Conservation (phyloP, 2,113 vertebrate species). For the Actenoides hombroni region DNA sequence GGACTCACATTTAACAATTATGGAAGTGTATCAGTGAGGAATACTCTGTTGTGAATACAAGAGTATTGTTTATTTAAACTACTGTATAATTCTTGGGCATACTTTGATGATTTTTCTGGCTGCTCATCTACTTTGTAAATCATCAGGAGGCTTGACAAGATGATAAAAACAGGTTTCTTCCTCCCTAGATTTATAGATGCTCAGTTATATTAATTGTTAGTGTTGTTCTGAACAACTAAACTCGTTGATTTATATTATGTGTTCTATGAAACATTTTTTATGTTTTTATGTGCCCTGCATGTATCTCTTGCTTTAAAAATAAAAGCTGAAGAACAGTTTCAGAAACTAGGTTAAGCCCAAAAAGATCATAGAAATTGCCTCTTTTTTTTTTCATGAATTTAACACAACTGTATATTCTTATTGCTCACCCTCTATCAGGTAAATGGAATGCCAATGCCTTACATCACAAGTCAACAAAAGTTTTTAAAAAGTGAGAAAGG, state of each 20-base stretch:
- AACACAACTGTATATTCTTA: background rate
- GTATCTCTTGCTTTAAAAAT: background rate
- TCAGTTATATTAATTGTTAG: conserved; percentile 44
- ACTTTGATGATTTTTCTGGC: conserved; percentile 40
- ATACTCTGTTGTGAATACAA: conserved; percentile 32
- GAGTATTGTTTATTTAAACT: conserved; percentile 45
- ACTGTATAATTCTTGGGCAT: conserved; percentile 28
- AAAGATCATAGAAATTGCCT: background rate
- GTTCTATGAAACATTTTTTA: conserved; percentile 20
- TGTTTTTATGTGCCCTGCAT: conserved; percentile 25
- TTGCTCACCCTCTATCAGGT: background rate
- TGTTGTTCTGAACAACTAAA: conserved; percentile 49
- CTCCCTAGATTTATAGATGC: conserved; percentile 35
- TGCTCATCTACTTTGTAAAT: conserved; percentile 44
- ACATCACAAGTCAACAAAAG: background rate
- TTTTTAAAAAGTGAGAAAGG: background rate
- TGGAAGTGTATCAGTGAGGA: conserved; percentile 29
- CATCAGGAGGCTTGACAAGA: conserved; percentile 43
- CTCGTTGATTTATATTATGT: conserved; percentile 36
- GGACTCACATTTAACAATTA: conserved; percentile 37
- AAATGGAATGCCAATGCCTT: background rate
- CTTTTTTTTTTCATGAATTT: background rate
- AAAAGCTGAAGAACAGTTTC: background rate
- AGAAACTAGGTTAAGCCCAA: background rate
- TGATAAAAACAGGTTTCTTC: conserved; percentile 9